A percentile compares a stretch with the other conserved stretches of the same genome.
Evolutionary conservation across 2,797 vertebrate genomes (phyloP).

Genomic region (Ibycter americanus): DNA sequence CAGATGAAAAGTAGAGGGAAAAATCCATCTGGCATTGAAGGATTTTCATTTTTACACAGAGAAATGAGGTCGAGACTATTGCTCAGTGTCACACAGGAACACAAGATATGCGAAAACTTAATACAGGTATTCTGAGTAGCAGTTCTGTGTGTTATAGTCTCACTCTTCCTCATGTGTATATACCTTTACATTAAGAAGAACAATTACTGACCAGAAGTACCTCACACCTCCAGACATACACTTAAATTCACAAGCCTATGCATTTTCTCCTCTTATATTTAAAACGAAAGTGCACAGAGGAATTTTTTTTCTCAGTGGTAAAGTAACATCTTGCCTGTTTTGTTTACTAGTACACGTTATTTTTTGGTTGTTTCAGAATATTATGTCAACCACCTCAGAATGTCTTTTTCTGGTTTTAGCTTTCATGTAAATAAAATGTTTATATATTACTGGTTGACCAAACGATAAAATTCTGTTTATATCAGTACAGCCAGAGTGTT

Average conservation of each 20-base stretch:
- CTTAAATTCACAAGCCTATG: neutral
- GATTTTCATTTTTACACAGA: neutral
- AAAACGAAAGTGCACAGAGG: neutral
- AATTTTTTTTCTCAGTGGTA: neutral
- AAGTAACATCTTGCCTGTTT: neutral
- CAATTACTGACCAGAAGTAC: neutral
- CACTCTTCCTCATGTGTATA: neutral
- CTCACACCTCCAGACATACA: neutral
- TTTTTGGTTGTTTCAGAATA: slow-evolving; percentile 48
- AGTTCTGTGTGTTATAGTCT: neutral
- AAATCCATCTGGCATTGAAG: neutral
- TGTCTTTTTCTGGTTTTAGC: neutral
- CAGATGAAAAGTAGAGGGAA: neutral
- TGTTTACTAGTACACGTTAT: neutral
- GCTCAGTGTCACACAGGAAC: neutral
- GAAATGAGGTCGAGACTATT: neutral
- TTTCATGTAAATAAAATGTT: slow-evolving; percentile 43
- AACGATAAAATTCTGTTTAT: slow-evolving; percentile 55
- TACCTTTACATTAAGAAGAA: neutral
- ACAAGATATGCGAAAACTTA: neutral
- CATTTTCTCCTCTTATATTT: neutral
- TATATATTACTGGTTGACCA: slow-evolving; percentile 61
- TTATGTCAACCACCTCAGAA: slow-evolving; percentile 41
- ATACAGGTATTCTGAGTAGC: neutral
- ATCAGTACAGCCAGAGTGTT: slow-evolving; percentile 34